Evolutionary conservation across 1,140 invertebrate species (phyloP).

Genomic region (Lerema accius): DNA sequence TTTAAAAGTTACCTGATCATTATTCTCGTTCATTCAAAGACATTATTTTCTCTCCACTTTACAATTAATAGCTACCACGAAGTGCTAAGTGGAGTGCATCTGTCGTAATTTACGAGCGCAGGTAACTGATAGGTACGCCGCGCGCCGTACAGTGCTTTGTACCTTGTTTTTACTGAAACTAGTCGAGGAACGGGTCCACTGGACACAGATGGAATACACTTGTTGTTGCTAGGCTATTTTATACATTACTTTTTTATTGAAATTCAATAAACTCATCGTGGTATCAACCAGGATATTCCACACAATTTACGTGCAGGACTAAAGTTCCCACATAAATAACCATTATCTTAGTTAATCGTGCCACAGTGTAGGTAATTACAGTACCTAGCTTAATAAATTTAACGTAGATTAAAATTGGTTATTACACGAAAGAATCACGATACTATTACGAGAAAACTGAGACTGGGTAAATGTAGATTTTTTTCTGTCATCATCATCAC

Average conservation of each 20-base stretch:
- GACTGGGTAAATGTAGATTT: too few relatives aligned
- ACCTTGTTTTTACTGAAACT: background rate
- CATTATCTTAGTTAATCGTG: slow-evolving; percentile 10
- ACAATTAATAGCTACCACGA: too few relatives aligned
- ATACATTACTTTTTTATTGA: background rate
- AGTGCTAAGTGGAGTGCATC: slow-evolving; percentile 19
- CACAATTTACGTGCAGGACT: background rate
- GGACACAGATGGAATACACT: slow-evolving; percentile 10
- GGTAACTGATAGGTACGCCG: slow-evolving; percentile 23
- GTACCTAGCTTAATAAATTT: too few relatives aligned
- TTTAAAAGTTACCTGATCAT: too few relatives aligned
- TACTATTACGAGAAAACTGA: too few relatives aligned
- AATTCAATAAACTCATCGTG: background rate
- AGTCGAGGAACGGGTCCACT: background rate
- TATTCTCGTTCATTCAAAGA: too few relatives aligned
- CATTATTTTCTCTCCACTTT: too few relatives aligned
- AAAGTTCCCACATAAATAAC: slow-evolving; percentile 31
- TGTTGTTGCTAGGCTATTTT: background rate
- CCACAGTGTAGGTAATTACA: background rate
- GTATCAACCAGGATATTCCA: background rate
- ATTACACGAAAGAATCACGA: too few relatives aligned
- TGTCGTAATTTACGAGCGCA: slow-evolving; percentile 23
- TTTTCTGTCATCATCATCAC: too few relatives aligned
- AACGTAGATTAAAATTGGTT: too few relatives aligned
- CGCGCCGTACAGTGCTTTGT: background rate